Evolutionary conservation across 2,888 invertebrate genomes (phyloP).

Genomic region (Piscicola geometra): DNA sequence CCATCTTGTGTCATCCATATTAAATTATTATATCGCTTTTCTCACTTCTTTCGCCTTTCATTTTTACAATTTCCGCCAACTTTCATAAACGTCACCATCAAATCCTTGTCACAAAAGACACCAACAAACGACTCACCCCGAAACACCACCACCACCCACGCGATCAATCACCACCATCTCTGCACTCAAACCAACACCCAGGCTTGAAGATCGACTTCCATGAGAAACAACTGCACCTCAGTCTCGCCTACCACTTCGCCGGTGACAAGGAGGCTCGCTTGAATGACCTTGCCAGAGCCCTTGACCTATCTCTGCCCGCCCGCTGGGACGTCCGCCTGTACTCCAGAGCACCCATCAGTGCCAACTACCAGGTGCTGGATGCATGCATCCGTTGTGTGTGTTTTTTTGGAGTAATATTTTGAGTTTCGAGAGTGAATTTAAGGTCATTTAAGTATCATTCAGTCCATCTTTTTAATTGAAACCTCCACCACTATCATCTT

Average conservation of each 20-base stretch:
- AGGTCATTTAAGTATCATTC: too few relatives aligned
- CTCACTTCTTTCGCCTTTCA: too few relatives aligned
- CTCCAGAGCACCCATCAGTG: conserved; percentile 65
- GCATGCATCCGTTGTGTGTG: too few relatives aligned
- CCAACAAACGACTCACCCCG: too few relatives aligned
- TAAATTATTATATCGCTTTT: too few relatives aligned
- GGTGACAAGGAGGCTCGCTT: conserved; percentile 68
- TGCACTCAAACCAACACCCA: conserved; percentile 21
- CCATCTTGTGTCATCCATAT: too few relatives aligned
- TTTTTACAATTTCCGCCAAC: too few relatives aligned
- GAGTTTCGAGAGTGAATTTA: background rate
- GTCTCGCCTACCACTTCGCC: conserved; percentile 81
- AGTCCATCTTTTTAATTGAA: too few relatives aligned
- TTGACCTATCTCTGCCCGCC: conserved; percentile 66
- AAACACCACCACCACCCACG: too few relatives aligned
- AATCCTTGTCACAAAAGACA: too few relatives aligned
- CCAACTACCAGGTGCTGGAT: conserved; percentile 48
- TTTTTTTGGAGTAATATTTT: background rate
- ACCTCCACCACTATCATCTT: too few relatives aligned
- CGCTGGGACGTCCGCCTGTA: conserved; percentile 82
- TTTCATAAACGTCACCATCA: too few relatives aligned
- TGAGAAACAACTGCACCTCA: conserved; percentile 78
- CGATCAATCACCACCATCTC: background rate
- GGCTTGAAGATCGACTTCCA: conserved; percentile 64
- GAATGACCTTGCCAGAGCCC: conserved; percentile 68